These are phyloP conservation scores for Corythornis cristatus DNA, from an alignment of 2,113 vertebrate species.

Conservation along the genomic window DNA sequence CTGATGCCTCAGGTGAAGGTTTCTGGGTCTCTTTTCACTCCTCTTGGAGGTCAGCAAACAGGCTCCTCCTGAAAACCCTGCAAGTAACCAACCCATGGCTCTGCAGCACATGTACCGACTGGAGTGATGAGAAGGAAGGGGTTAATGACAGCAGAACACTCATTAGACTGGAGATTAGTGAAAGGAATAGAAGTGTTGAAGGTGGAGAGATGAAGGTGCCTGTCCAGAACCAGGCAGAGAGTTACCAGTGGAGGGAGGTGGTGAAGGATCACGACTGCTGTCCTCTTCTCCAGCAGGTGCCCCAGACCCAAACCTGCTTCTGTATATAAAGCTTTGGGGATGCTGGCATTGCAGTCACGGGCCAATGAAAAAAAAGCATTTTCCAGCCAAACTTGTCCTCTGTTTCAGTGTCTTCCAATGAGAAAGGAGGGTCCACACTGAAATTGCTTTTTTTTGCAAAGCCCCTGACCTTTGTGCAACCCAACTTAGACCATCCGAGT, in stretches of 20 bases:
- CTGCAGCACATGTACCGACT: background rate
- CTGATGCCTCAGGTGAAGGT: background rate
- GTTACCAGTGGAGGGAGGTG: background rate
- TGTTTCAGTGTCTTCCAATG: background rate
- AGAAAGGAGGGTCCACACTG: background rate
- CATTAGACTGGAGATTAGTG: background rate
- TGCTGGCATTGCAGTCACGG: fast-evolving
- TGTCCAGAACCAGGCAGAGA: background rate
- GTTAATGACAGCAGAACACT: background rate
- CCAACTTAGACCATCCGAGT: background rate
- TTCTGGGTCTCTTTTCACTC: background rate
- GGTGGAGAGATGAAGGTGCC: background rate
- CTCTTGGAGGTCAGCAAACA: background rate
- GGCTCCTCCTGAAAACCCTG: background rate
- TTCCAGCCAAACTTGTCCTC: background rate
- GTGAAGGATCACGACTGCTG: background rate
- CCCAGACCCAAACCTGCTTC: background rate
- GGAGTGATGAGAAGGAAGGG: background rate
- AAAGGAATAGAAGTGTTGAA: background rate
- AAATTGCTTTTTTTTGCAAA: background rate
- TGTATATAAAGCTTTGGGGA: background rate
- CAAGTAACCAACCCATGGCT: background rate
- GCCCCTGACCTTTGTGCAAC: background rate
- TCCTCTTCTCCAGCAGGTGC: background rate
- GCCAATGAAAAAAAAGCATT: background rate